Evolutionary conservation across 2,888 invertebrate genomes (phyloP).

Genomic region (Neoascia interrupta): DNA sequence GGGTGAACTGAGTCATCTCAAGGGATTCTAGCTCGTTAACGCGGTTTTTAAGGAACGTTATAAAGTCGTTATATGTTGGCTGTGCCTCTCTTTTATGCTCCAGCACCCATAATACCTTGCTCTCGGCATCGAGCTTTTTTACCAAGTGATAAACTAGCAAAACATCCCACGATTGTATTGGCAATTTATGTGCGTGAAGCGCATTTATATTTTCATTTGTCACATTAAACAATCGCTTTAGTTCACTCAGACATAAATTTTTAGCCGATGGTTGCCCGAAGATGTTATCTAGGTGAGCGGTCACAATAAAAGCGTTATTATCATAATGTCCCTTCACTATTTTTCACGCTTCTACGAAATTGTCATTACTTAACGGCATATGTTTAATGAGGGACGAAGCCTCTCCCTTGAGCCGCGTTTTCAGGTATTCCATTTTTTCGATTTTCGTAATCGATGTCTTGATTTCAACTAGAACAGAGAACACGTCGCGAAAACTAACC

Average conservation of each 20-base stretch:
- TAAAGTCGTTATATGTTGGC: not conserved
- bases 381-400: conserved; percentile 12
- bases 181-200: not conserved
- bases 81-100: not conserved
- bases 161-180: too few relatives aligned
- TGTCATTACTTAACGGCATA: conserved; percentile 8
- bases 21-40: not conserved
- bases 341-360: conserved; percentile 7
- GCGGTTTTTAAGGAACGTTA: not conserved
- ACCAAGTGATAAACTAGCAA: too few relatives aligned
- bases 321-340: conserved; percentile 3
- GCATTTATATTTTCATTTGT: conserved; percentile 7
- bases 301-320: conserved; percentile 4
- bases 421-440: conserved; percentile 18
- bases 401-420: conserved; percentile 1
- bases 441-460: not conserved
- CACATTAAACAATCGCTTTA: conserved; percentile 1
- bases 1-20: not conserved
- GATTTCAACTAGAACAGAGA: not conserved
- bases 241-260: not conserved
- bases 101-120: not conserved
- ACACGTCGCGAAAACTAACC: not conserved
- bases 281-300: conserved; percentile 17
- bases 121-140: not conserved
- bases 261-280: conserved; percentile 4